These are phyloP conservation scores for Cisticola juncidis DNA, from an alignment of 2,113 vertebrate species.

Conservation along the genomic window DNA sequence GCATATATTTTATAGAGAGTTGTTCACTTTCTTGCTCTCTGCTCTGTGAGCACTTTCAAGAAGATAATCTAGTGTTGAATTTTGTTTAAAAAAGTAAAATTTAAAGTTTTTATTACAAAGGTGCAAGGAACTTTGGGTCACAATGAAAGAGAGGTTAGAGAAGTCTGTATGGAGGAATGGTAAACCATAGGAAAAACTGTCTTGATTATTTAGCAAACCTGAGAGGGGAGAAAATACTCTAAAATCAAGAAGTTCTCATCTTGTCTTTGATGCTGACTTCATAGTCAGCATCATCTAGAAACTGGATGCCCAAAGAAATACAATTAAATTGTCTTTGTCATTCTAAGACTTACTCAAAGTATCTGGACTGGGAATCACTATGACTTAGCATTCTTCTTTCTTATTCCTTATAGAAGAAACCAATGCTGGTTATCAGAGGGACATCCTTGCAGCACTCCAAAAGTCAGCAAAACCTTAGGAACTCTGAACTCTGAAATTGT, in stretches of 20 bases:
- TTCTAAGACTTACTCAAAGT: background rate
- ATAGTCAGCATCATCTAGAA: background rate
- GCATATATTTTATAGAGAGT: background rate
- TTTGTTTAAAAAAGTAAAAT: background rate
- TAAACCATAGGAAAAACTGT: background rate
- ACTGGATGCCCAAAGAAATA: background rate
- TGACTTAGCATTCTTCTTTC: background rate
- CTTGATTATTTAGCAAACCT: background rate
- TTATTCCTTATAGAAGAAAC: background rate
- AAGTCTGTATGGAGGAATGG: background rate
- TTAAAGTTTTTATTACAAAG: background rate
- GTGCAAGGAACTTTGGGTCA: background rate
- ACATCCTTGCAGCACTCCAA: background rate
- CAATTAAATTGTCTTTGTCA: background rate
- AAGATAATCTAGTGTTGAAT: background rate
- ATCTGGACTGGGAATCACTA: background rate
- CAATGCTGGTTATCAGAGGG: background rate
- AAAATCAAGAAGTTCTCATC: background rate
- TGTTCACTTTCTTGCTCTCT: background rate
- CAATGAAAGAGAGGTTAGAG: background rate
- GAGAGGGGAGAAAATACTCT: background rate
- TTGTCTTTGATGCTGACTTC: background rate
- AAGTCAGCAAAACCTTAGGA: background rate
- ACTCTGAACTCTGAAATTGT: background rate
- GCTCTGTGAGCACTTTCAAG: background rate